A percentile compares a stretch with the other conserved stretches of the same genome.
Evolutionary conservation across 2,888 invertebrate genomes (phyloP).

Genomic region (Eilema depressum): DNA sequence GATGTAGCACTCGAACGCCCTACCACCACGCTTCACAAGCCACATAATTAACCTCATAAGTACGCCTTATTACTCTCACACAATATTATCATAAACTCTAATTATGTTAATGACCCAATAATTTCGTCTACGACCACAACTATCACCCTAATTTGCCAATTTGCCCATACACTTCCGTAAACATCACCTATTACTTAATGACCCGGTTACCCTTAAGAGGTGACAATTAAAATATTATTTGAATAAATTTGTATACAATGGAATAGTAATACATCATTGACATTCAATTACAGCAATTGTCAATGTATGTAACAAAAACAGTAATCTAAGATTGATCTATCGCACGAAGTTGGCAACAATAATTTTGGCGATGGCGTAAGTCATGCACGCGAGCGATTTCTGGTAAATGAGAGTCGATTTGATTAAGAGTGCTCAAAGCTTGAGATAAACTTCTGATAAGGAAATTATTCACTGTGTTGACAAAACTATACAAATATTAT

Average conservation of each 20-base stretch:
- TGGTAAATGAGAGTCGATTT: not conserved
- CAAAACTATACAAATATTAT: too few relatives aligned
- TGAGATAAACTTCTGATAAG: not conserved
- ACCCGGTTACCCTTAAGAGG: constrained; percentile 8
- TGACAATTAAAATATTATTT: constrained; percentile 49
- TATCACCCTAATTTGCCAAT: not conserved
- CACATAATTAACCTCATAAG: constrained; percentile 8
- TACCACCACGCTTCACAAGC: too few relatives aligned
- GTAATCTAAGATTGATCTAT: constrained; percentile 44
- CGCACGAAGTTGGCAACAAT: constrained; percentile 38
- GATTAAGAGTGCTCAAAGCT: not conserved
- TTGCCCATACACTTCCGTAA: constrained; percentile 12
- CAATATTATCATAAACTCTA: not conserved
- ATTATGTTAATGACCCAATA: constrained; percentile 5
- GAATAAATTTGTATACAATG: constrained; percentile 59
- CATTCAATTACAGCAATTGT: constrained; percentile 43
- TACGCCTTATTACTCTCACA: not conserved
- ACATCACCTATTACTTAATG: constrained; percentile 8
- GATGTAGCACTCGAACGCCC: too few relatives aligned
- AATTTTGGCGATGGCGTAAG: constrained; percentile 28
- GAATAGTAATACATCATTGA: constrained; percentile 55
- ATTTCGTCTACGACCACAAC: constrained; percentile 9
- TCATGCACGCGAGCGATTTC: constrained; percentile 11
- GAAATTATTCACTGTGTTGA: not conserved
- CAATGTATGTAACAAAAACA: constrained; percentile 44